Evolutionary conservation across 2,888 invertebrate species (phyloP), one percentile per base, ranked within the genome.

Genomic region (Psylliodes chrysocephalus): DNA sequence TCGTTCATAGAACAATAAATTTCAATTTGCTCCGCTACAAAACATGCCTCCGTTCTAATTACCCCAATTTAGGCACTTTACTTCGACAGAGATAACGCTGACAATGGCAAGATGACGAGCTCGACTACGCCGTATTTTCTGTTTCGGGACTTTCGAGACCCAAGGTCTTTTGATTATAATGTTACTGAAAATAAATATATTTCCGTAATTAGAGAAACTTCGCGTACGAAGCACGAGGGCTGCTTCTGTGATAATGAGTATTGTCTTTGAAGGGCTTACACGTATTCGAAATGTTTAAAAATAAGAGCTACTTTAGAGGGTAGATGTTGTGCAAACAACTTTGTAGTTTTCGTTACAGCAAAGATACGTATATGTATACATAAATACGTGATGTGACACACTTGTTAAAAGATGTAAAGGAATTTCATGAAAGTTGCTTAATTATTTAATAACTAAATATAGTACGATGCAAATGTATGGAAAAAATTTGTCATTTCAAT

Each of bases 21-120:
- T 71, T 70, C 63, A 71, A 71, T 71, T 71, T 69, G 66, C 63
- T 66, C 63, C 57, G 67, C 61, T 69, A 67, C 68, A 72, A 72
- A 65, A 70, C 69, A 71, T 62, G 70, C 66, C 67, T 68, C 67
- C n/a, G 68, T 65, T 68, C 68, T 72, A 73, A 72, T 73, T 71
- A 70, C 69, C 40, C 61, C 63, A 72, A 72, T 73, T 73, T 71
- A 61, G 62, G 60, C 52, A 68, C 64, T 69, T 69, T 66, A 67
- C 51, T 60, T 70, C 56, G 65, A 65, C 61, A 65, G 52, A 63
- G 25, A 25, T 46, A 55, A 55, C 64, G 68, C 61, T 57, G 55
- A 70, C 70, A 71, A 68, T 66, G 63, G 55, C 51, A 64, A 63
- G 67, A 66, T 63, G 68, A 63, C 57, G 56, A 56, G 56, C 46